Base-by-base conservation (phyloP, 53 echinoderm and acorn worm genomes). In the Temnopleurus reevesii region DNA sequence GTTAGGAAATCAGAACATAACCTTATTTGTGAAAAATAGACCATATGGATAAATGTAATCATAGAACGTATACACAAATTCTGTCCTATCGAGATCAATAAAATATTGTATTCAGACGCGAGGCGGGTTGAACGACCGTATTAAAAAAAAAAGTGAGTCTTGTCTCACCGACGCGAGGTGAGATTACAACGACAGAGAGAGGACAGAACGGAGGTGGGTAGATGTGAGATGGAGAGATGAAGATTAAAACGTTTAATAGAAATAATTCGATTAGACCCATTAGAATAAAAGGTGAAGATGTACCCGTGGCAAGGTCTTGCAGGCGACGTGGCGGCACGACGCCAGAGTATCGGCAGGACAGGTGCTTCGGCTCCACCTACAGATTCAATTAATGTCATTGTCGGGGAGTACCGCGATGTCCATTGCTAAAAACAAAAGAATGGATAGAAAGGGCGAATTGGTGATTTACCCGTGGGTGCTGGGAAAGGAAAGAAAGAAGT, bases 361-460 rank as follows among this genome's bases (percentile, higher is more conserved):
- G 86, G 86, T 85, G 86, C 61, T 46, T 36, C 25, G 2, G 30
- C 7, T 60, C 10, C 41, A 15, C 13, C 45, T 60, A 61, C 38
- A 85, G 38, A 85, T 85, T 85, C 60, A 85, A 59, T 85, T 85
- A 85, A 85, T 58, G 86, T 85, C 86, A 85, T 85, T 30, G 86
- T 46, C 46, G 59, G 59, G n/a, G 46, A 45, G 17, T 85, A n/a
- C 79, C 41, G 1, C 17, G 41, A 28, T 17, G 53, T 29, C 49
- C 77, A 77, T 44, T 28, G 81, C 8, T 1, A 24, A 44, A 59
- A 45, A 53, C 83, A 55, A 83, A 55, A 55, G 55, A n/a, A 55
- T 53, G 38, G 51, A 53, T 55, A 55, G 53, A 71, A 77, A 8
- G 79, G 29, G 49, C 46, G 79, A 30, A 79, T 79, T 47, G 79